Percentiles rank a stretch among this genome's conserved stretches.
Conservation (phyloP, 1,140 invertebrate species). For the Centruroides sculpturatus region DNA sequence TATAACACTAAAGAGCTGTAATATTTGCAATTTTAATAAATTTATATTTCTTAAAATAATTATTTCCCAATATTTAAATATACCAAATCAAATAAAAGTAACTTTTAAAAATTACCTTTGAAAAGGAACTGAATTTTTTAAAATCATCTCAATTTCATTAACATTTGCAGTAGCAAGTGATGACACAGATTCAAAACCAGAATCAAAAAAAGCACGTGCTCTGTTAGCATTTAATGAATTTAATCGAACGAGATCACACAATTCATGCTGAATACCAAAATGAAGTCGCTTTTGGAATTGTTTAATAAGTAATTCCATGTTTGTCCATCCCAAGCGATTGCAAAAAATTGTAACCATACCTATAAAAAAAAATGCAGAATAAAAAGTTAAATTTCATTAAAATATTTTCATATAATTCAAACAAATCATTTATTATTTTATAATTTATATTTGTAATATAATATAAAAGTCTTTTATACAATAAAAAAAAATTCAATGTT, state of each 20-base stretch:
- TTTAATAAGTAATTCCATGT: slow-evolving; percentile 70
- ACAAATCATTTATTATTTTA: no score
- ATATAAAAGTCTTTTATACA: no score
- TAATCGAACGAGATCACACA: slow-evolving; percentile 79
- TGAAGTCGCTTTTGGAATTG: slow-evolving; percentile 88
- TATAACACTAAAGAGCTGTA: no score
- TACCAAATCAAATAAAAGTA: neutral
- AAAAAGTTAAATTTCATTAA: no score
- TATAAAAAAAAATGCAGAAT: no score
- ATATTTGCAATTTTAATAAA: no score
- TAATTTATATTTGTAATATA: no score
- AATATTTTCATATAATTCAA: no score
- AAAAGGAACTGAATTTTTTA: slow-evolving; percentile 67
- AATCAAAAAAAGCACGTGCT: slow-evolving; percentile 69
- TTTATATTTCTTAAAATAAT: no score
- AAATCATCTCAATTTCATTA: slow-evolving; percentile 52
- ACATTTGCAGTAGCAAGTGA: slow-evolving; percentile 57
- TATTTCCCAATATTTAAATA: no score
- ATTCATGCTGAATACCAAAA: slow-evolving; percentile 83
- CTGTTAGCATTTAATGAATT: slow-evolving; percentile 65
- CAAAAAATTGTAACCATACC: slow-evolving; percentile 67
- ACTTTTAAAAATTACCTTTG: slow-evolving; percentile 7
- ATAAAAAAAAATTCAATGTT: no score
- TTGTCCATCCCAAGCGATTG: slow-evolving; percentile 80
- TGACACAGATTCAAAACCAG: slow-evolving; percentile 60